Evolutionary conservation across 2,797 vertebrate genomes (phyloP), one percentile per base, ranked within the genome.

Genomic region (Chrysocyon brachyurus): DNA sequence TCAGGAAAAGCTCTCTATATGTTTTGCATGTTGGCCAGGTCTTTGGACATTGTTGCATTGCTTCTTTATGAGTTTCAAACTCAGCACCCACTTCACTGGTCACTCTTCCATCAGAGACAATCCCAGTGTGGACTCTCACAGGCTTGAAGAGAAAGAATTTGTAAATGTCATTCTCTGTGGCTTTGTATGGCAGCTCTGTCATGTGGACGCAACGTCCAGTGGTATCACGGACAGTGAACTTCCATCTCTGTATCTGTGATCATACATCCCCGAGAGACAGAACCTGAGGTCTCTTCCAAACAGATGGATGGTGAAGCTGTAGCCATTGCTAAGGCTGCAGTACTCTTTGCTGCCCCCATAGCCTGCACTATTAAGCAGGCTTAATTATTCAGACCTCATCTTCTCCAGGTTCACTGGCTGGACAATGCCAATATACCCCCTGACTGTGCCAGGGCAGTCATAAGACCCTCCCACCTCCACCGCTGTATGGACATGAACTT

Each of bases 31-130:
- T 99, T 99, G 82, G 99, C 99, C 98, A 99, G 99, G 98, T 99
- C 99, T 99, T 99, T 99, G 92, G 99, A 99, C 99, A 99, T 99
- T 11, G 99, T 99, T 2, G 99, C 99, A 97, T 99, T 99, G 99
- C 99, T 94, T 99, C 99, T 98, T 99, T 99, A 0, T 99, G 99
- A 78, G 99, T 99, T 31, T 99, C 99, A 97, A 99, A 99, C 97
- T 99, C 99, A 12, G 99, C 99, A 1, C 99, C 99, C 26, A 99
- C 99, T 98, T 99, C 99, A 0, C 99, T 99, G 0, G 99, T 99
- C 78, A 99, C 99, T 96, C 99, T 99, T 84, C 99, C 99, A 56
- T 99, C 99, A 59, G 99, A 99, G 75, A 99, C 99, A 0, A 99
- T 99, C 98, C 99, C 99, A 63, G 99, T 99, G 84, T 99, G 99